These are phyloP conservation scores for Acronicta leporina DNA, from an alignment of 2,888 invertebrate species.

Conservation along the genomic window DNA sequence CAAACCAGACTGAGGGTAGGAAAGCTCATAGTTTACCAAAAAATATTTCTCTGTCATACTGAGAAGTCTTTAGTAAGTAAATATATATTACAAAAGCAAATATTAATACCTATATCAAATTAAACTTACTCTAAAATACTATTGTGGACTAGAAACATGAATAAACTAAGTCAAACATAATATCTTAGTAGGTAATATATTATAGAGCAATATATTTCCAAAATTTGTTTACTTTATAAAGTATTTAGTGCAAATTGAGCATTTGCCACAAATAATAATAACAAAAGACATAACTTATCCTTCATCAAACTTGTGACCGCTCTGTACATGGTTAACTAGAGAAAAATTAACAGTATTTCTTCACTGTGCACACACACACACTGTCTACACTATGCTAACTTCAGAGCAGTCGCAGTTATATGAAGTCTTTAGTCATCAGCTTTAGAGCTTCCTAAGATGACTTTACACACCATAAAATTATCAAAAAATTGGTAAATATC, in stretches of 20 bases:
- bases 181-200: neutral
- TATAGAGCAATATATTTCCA: neutral
- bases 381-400: no score
- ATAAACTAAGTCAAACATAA: slow-evolving; percentile 8
- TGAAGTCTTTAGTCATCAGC: no score
- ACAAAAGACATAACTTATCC: neutral
- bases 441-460: no score
- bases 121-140: slow-evolving; percentile 31
- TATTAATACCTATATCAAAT: neutral
- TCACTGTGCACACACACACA: no score
- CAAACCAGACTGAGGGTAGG: neutral
- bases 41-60: slow-evolving; percentile 5
- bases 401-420: no score
- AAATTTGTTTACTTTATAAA: neutral
- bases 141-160: slow-evolving; percentile 32
- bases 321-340: neutral
- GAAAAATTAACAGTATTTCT: neutral
- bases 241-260: slow-evolving; percentile 4
- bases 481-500: no score
- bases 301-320: neutral
- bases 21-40: slow-evolving; percentile 1
- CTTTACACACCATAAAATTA: no score
- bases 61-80: slow-evolving; percentile 13
- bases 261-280: neutral
- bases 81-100: slow-evolving; percentile 13